Evolutionary conservation across 2,113 vertebrate genomes (phyloP).

Genomic region (Eudyptes chrysolophus): DNA sequence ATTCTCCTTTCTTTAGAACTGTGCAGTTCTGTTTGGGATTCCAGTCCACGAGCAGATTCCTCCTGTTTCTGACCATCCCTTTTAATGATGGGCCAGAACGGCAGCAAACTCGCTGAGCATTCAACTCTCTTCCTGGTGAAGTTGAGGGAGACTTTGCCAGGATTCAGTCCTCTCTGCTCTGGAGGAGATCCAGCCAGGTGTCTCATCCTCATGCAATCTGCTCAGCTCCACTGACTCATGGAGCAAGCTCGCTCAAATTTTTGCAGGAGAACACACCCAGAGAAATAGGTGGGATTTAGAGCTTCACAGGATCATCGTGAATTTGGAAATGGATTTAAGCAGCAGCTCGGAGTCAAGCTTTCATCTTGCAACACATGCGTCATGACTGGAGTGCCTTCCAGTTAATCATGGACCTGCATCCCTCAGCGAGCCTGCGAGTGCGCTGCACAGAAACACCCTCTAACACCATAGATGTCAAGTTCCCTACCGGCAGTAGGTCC

Average conservation of each 20-base stretch:
- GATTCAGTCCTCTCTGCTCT: background rate
- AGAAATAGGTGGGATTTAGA: background rate
- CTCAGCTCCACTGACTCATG: background rate
- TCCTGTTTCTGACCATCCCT: background rate
- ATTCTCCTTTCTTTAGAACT: background rate
- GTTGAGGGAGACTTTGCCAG: background rate
- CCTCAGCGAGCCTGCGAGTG: background rate
- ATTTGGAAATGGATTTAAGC: background rate
- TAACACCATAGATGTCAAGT: background rate
- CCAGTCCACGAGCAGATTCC: background rate
- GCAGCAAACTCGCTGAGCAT: background rate
- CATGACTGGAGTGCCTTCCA: background rate
- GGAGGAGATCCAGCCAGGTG: background rate
- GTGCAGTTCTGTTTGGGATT: background rate
- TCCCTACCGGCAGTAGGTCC: fast-evolving
- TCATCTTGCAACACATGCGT: background rate
- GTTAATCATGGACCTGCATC: background rate
- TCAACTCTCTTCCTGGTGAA: background rate
- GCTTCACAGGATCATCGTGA: background rate
- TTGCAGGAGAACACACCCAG: background rate
- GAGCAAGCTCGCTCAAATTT: background rate
- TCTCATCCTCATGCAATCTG: background rate
- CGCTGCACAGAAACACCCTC: background rate
- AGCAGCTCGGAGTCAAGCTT: background rate
- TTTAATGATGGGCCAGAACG: background rate